Base-by-base conservation (phyloP, 1,140 invertebrate genomes). In the Drosophila orena region DNA sequence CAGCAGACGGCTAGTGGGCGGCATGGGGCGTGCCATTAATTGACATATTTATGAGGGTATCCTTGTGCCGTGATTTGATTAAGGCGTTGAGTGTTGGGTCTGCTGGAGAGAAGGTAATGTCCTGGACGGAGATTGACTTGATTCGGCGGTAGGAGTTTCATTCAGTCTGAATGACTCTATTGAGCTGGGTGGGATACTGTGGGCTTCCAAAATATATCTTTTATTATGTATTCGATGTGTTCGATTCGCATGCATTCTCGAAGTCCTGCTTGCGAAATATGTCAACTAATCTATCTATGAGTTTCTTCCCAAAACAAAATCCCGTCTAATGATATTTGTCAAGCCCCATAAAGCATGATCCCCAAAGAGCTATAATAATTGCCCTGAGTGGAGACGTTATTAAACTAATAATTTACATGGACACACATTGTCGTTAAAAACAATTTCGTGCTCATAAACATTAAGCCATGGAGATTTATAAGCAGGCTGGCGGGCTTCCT, bases 31-130 rank as follows among this genome's bases (percentile, higher is more conserved):
- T 52, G 60, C 85, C 80, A 89, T 89, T 89, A 89, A 89, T 89
- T 90, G 84, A 89, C 84, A 89, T 89, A 84, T 89, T 89, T 89
- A 89, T 89, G 79, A 89, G 85, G 84, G 84, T 89, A 77, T 72
- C 61, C 68, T 78, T 78, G 55, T 53, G 66, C 62, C 71, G 74
- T 79, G 84, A 84, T 84, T 89, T 88, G 84, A 89, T 88, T 84
- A 89, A 80, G 79, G 20, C 60, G 17, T 69, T 61, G 47, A 46
- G 34, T 58, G 50, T 44, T 42, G 52, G 40, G 43, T 60, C 53
- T 12, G 22, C 27, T 22, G 30, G 11, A 24, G 27, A 30, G 27
- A 2, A 54, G 17, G 43, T 30, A 17, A 40, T 22, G 30, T 49
- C 20, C 38, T 24, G 20, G 14, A 2, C 3, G 12, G n/a, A 12